Base-by-base conservation (phyloP, 2,797 vertebrate species). In the Lithobates sylvaticus region DNA sequence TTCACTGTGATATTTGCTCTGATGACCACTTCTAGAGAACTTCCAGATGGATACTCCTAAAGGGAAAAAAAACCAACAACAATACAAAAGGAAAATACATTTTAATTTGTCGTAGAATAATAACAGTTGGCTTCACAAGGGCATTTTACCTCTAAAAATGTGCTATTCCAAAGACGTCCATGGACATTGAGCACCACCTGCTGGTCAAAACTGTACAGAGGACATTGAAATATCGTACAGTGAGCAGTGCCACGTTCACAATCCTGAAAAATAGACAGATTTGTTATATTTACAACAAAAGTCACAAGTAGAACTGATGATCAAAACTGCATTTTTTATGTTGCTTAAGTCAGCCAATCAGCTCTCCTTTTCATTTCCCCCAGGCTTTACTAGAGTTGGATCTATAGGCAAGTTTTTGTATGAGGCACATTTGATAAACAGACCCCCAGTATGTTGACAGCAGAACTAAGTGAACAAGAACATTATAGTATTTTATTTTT, bases 121-220 rank as follows among this genome's bases (percentile, higher is more conserved):
- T 39, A 73, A 29, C 39, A 15, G 8, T 67, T 27, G 27, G 29
- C 21, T 54, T 58, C 18, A 58, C 18, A 81, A 26, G 23, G 29
- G 26, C 15, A 54, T 47, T 88, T 39, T 74, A 97, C 98, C 96
- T 98, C 97, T 86, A 97, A 95, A 89, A 99, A 99, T 29, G 95
- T 98, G 93, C 96, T 94, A 91, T 98, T 98, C 97, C 97, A 99
- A 73, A 99, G 92, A 27, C 96, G 93, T 58, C 96, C 98, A 10
- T 95, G 95, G 65, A 98, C 94, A 0, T 89, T 96, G 84, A 99
- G 92, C 67, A 94, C 91, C 0, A 95, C 94, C 0, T 93, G 92
- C 0, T 95, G 95, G 12, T 97, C 95, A 54, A 99, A 95, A 88
- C 95, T 97, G 88, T 94, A 94, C 44, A 99, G 95, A 0, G 97